phyloP scores from a whole-genome alignment of 2,113 vertebrate species.

The Pungitius pungitius region DNA sequence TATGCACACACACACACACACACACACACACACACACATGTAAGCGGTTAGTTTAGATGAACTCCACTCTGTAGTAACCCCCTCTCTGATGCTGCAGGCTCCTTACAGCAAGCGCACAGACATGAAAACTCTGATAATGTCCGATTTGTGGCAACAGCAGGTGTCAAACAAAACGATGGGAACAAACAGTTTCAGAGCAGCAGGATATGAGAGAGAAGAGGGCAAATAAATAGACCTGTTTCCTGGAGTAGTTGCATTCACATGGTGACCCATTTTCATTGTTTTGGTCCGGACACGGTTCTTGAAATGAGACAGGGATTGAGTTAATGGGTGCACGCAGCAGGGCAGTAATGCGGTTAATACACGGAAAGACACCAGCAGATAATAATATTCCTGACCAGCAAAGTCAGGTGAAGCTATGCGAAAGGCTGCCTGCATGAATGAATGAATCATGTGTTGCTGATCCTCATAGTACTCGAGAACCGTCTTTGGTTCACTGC shows the following conservation, averaged over 20 bases:
- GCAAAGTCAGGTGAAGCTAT: background rate
- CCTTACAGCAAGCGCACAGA: background rate
- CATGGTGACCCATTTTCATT: conserved; percentile 38
- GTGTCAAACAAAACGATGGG: conserved; percentile 14
- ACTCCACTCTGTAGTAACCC: background rate
- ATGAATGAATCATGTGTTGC: background rate
- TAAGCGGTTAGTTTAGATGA: background rate
- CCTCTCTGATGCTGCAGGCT: background rate
- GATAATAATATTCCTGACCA: background rate
- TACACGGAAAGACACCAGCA: background rate
- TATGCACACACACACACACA: background rate
- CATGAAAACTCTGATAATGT: background rate
- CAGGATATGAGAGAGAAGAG: conserved; percentile 36
- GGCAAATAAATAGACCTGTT: conserved; percentile 28
- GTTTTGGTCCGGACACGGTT: background rate
- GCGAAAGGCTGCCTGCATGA: background rate
- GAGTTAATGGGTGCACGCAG: background rate
- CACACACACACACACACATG: background rate
- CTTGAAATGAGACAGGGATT: background rate
- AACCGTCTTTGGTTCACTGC: background rate
- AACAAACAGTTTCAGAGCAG: conserved; percentile 19
- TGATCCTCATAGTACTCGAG: background rate
- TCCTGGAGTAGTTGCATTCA: conserved; percentile 41
- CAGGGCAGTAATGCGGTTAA: background rate
- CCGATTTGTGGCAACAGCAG: background rate